phyloP scores from a whole-genome alignment of 1,140 invertebrate species.

The Drosophila subpulchrella region DNA sequence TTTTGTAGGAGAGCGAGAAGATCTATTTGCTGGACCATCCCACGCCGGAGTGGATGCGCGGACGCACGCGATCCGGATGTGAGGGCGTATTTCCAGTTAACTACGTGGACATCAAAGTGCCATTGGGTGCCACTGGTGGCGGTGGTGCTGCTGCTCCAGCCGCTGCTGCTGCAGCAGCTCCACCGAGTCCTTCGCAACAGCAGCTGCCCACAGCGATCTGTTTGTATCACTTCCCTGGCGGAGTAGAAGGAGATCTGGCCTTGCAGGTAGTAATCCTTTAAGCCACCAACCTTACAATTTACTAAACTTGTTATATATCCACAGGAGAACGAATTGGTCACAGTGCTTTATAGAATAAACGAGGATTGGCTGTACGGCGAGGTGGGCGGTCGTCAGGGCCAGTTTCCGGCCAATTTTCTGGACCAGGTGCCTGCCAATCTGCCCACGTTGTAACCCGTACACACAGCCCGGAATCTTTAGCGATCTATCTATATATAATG shows the following conservation, averaged over 20 bases:
- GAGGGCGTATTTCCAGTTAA: slow-evolving; percentile 93
- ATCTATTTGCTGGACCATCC: slow-evolving; percentile 89
- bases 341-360: slow-evolving; percentile 89
- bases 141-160: slow-evolving; percentile 27
- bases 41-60: slow-evolving; percentile 93
- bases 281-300: background rate
- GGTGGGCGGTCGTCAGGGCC: slow-evolving; percentile 88
- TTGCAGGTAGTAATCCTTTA: slow-evolving; percentile 85
- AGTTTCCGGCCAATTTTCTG: slow-evolving; percentile 93
- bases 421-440: slow-evolving; percentile 86
- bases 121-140: slow-evolving; percentile 85
- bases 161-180: slow-evolving; percentile 54
- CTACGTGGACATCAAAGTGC: slow-evolving; percentile 91
- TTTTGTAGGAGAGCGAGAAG: slow-evolving; percentile 88
- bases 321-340: slow-evolving; percentile 87
- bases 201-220: slow-evolving; percentile 84
- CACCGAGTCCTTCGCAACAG: slow-evolving; percentile 19
- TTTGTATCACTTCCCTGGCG: slow-evolving; percentile 87
- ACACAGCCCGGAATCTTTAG: slow-evolving; percentile 2
- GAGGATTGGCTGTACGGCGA: slow-evolving; percentile 93
- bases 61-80: slow-evolving; percentile 86
- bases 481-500: slow-evolving; percentile 25
- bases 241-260: slow-evolving; percentile 87
- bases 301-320: background rate
- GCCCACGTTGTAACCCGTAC: slow-evolving; percentile 61